Base-by-base conservation (phyloP, 2,888 invertebrate genomes). In the Limenitis camilla region DNA sequence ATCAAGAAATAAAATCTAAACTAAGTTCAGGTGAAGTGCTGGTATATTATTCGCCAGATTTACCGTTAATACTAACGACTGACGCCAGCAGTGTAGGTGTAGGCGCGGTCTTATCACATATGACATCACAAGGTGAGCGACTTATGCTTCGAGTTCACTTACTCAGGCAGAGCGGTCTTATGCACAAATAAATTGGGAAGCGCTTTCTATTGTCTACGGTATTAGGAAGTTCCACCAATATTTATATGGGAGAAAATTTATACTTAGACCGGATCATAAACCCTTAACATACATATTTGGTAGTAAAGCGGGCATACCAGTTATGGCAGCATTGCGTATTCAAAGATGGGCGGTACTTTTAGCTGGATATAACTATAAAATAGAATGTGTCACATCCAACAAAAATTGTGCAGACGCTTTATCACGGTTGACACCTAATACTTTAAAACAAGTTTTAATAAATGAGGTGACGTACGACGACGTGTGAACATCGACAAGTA, bases 331-430 rank as follows among this genome's bases (percentile, higher is more conserved):
- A 0, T 52, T 46, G 10, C 41, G 61, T 5, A 30, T 61, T 7
- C 63, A 59, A 40, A 36, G 61, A 9, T 64, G 56, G 55, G 61
- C 60, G 4, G 48, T 60, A 8, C 57, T 38, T 6, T 49, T 60
- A 33, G 51, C 59, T 5, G 56, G 55, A 0, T 60, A 60, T 44
- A 38, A 48, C 31, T 59, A 54, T 44, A 19, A 47, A 1, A 57
- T 61, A 10, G 55, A 61, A 27, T 61, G 61, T 45, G 47, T 61
- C 6, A 49, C 40, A 8, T 54, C 53, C 0, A 46, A 55, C 6
- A 41, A 53, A 40, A 60, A 62, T 42, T 32, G 52, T 0, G 60
- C 49, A 5, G 41, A 49, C 33, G 31, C 27, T 27, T 49, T 49
- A 19, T 49, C 49, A 11, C 3, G 29, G 38, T 39, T 46, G 19